A percentile compares a stretch with the other conserved stretches of the same genome.
Conservation (phyloP, 2,888 invertebrate genomes). For the Ochropleura leucogaster region DNA sequence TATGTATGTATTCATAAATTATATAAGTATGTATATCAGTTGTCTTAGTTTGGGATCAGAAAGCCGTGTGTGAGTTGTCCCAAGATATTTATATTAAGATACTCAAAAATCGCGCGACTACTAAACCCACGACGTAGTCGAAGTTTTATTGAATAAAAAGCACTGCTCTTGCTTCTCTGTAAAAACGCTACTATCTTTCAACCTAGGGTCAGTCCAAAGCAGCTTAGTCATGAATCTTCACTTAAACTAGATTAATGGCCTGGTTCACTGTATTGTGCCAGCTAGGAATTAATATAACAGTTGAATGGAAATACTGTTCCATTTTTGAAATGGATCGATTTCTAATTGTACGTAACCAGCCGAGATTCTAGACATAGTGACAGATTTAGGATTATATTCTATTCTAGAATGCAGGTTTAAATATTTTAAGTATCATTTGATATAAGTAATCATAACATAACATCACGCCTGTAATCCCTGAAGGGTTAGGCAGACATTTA, state of each 20-base stretch:
- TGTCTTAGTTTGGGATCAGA: no score
- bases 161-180: not conserved
- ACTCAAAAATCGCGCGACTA: no score
- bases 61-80: no score
- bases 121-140: not conserved
- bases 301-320: not conserved
- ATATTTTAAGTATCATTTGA: no score
- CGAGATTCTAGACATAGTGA: not conserved
- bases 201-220: not conserved
- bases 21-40: no score
- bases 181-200: not conserved
- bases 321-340: not conserved
- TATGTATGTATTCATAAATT: no score
- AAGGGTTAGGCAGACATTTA: no score
- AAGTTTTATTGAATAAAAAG: not conserved
- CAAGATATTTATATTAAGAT: no score
- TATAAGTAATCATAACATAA: no score
- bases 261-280: not conserved
- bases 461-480: no score
- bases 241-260: constrained; percentile 20
- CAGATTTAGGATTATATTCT: not conserved
- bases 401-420: not conserved
- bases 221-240: constrained; percentile 14
- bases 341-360: not conserved
- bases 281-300: not conserved